These are phyloP conservation scores for Escarpia spicata DNA, from an alignment of 2,888 invertebrate genomes.

Conservation along the genomic window DNA sequence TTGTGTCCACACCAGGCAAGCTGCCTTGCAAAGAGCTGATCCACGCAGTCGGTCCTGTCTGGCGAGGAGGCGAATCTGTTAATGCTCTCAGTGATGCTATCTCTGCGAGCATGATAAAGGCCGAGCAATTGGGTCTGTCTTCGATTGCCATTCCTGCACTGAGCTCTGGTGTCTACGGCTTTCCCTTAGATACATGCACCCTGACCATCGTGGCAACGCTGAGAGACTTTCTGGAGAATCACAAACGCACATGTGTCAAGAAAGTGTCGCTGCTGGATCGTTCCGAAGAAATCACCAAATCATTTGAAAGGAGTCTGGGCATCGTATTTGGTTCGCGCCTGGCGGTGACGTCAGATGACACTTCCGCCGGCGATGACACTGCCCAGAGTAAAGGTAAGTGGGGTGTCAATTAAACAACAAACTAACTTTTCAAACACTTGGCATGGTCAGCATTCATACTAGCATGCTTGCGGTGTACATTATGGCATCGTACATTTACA, in stretches of 20 bases:
- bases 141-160: no score
- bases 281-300: not conserved
- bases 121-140: not conserved
- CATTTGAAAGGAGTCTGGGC: not conserved
- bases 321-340: not conserved
- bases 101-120: slow-evolving; percentile 36
- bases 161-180: no score
- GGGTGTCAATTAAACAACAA: no score
- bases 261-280: no score
- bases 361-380: not conserved
- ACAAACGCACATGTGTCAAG: not conserved
- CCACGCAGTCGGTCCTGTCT: slow-evolving; percentile 48
- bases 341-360: not conserved
- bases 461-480: not conserved
- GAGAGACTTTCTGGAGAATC: not conserved
- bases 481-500: not conserved
- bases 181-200: no score
- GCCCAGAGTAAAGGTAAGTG: not conserved
- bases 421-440: not conserved
- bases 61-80: slow-evolving; percentile 42
- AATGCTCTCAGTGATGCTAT: slow-evolving; percentile 41
- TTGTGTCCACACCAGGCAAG: slow-evolving; percentile 41
- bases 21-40: slow-evolving; percentile 43
- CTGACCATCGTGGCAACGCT: not conserved
- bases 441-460: not conserved